A percentile compares a stretch with the other conserved stretches of the same genome.
Evolutionary conservation across 2,113 vertebrate genomes (phyloP).

Genomic region (Tor tambroides): DNA sequence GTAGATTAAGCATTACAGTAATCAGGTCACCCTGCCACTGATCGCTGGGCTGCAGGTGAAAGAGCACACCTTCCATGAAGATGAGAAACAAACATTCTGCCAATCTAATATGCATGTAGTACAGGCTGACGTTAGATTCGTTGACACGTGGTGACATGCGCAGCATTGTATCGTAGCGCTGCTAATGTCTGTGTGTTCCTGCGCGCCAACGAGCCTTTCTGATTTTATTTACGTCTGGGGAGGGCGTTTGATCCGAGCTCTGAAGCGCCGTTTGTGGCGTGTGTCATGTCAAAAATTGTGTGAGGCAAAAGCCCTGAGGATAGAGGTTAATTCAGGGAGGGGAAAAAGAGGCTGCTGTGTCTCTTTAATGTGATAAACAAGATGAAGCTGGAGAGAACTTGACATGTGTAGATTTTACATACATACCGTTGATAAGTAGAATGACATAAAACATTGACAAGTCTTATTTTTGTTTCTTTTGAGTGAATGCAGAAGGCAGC

Average conservation of each 20-base stretch:
- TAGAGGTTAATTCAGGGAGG: slow-evolving; percentile 61
- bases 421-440: slow-evolving; percentile 63
- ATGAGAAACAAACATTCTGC: slow-evolving; percentile 9
- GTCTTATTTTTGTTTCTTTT: slow-evolving; percentile 52
- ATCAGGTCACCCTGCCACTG: slow-evolving; percentile 20
- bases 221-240: slow-evolving; percentile 59
- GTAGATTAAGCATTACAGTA: not conserved
- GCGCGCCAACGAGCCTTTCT: slow-evolving; percentile 37
- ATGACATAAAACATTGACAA: slow-evolving; percentile 55
- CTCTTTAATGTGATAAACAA: slow-evolving; percentile 59
- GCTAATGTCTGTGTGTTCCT: slow-evolving; percentile 45
- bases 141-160: slow-evolving; percentile 50
- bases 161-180: slow-evolving; percentile 17
- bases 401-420: slow-evolving; percentile 60
- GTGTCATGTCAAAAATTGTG: slow-evolving; percentile 60
- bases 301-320: slow-evolving; percentile 63
- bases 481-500: slow-evolving; percentile 54
- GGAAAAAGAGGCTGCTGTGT: slow-evolving; percentile 42
- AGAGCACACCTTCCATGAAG: slow-evolving; percentile 23
- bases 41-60: not conserved
- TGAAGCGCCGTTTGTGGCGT: slow-evolving; percentile 57
- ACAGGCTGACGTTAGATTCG: slow-evolving; percentile 44
- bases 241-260: slow-evolving; percentile 57
- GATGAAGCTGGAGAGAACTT: slow-evolving; percentile 57
- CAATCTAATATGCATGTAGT: slow-evolving; percentile 25